Percentiles rank a stretch among this genome's conserved stretches.
Evolutionary conservation across 2,797 vertebrate species (phyloP).

Genomic region (Anguilla megastoma): DNA sequence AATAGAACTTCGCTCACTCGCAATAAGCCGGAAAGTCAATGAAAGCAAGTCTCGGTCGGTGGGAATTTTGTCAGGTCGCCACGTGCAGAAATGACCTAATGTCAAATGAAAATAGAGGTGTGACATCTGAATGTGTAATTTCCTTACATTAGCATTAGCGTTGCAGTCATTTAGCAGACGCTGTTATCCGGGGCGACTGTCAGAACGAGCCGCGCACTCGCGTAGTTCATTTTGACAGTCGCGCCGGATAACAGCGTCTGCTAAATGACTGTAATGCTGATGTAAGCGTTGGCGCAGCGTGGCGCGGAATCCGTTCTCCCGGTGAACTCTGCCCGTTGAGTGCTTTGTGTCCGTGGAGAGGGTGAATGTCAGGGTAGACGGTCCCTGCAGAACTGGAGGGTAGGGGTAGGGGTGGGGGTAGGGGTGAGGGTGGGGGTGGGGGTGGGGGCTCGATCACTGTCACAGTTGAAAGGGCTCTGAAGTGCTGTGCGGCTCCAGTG

Average conservation of each 20-base stretch:
- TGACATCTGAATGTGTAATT: background rate
- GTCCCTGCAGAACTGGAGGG: background rate
- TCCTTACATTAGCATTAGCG: background rate
- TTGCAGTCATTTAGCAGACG: background rate
- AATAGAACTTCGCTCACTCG: slow-evolving; percentile 46
- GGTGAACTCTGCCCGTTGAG: slow-evolving; percentile 31
- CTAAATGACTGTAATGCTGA: background rate
- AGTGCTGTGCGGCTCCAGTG: slow-evolving; percentile 54
- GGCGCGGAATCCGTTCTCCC: slow-evolving; percentile 6
- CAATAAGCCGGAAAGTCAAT: background rate
- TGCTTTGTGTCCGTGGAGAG: slow-evolving; percentile 27
- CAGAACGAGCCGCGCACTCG: background rate
- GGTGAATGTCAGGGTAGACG: slow-evolving; percentile 50
- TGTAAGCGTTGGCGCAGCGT: slow-evolving; percentile 28
- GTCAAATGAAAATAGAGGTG: background rate
- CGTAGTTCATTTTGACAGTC: background rate
- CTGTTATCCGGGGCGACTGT: background rate
- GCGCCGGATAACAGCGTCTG: background rate
- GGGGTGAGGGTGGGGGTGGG: background rate
- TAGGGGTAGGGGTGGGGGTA: background rate
- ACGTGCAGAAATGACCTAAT: background rate
- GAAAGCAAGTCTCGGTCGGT: background rate
- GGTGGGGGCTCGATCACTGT: slow-evolving; percentile 43
- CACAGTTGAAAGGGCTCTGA: slow-evolving; percentile 54
- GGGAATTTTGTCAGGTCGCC: background rate